Percentiles rank a stretch among this genome's conserved stretches.
Conservation (phyloP, 2,113 vertebrate genomes). For the Amazona vittata region DNA sequence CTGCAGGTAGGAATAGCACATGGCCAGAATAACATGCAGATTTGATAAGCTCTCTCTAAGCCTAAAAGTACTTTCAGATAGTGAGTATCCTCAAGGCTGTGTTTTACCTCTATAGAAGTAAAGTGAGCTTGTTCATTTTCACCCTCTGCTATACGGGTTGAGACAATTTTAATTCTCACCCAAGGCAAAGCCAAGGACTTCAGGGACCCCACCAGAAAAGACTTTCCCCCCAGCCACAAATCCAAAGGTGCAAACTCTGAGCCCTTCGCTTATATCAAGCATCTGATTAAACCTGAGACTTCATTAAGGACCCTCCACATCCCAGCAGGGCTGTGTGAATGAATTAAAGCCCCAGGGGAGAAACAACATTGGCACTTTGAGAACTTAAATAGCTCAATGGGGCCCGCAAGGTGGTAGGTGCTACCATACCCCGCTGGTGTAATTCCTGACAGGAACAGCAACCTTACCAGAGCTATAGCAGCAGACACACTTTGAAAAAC, state of each 20-base stretch:
- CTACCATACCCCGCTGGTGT: not conserved
- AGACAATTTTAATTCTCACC: not conserved
- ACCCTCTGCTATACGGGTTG: not conserved
- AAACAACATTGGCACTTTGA: not conserved
- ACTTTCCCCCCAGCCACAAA: not conserved
- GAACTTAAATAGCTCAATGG: not conserved
- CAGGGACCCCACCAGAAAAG: not conserved
- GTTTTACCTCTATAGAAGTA: not conserved
- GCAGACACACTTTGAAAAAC: not conserved
- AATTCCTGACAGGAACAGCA: not conserved
- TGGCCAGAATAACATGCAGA: not conserved
- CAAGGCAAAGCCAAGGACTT: not conserved
- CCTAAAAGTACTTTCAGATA: not conserved
- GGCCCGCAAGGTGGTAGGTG: not conserved
- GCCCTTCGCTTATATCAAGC: not conserved
- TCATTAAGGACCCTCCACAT: not conserved
- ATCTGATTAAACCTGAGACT: not conserved
- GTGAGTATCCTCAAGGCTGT: not conserved
- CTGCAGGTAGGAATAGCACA: not conserved
- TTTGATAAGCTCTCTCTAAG: not conserved
- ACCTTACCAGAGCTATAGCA: not conserved
- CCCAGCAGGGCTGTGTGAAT: not conserved
- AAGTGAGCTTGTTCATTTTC: not conserved
- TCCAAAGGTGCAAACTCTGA: not conserved
- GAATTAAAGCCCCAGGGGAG: not conserved